Base-by-base conservation (phyloP, 2,888 invertebrate genomes). In the Cremastinae sp. region DNA sequence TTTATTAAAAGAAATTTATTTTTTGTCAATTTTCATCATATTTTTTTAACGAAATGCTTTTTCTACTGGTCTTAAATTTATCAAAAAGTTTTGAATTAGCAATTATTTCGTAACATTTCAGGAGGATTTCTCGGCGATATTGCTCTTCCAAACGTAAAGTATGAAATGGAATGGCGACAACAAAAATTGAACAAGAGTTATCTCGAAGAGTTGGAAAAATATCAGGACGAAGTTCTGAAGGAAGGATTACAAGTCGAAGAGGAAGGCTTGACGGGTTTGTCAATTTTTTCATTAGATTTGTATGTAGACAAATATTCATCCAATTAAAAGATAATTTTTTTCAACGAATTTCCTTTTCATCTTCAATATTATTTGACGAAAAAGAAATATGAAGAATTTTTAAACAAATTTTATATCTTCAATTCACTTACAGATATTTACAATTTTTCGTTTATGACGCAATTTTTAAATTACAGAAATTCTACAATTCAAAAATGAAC, bases 221-320 rank as follows among this genome's bases (percentile, higher is more conserved):
- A 95, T 83, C 95, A 95, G 84, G 95, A 96, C 84, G 95, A 96
- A 89, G 95, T 96, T 5, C 92, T 95, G 65, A 91, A 94, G 69
- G 96, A 96, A 89, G 96, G 96, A 0, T 90, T 96, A 12, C 95
- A 96, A 88, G 95, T 96, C 3, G 96, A 96, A 90, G 96, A 96
- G 85, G 96, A 96, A 88, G 96, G 96, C 2, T 91, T 96, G 4
- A 93, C 95, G 12, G 95, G 95, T 90, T 92, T 55, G 75, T 79
- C 41, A 20, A 4, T 10, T 39, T 22, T 47, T 28, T 56, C 45
- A 14, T 49, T 22, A 37, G 35, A 8, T 14, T 18, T n/a, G 1
- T 10, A 35, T 8, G 28, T 2, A 41, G n/a, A 2, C 9, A 41
- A 41, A 41, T n/a, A n/a, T n/a, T n/a, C n/a, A n/a, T n/a, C n/a